Evolutionary conservation across 1,140 invertebrate species (phyloP).

Genomic region (Leptinotarsa defecta): DNA sequence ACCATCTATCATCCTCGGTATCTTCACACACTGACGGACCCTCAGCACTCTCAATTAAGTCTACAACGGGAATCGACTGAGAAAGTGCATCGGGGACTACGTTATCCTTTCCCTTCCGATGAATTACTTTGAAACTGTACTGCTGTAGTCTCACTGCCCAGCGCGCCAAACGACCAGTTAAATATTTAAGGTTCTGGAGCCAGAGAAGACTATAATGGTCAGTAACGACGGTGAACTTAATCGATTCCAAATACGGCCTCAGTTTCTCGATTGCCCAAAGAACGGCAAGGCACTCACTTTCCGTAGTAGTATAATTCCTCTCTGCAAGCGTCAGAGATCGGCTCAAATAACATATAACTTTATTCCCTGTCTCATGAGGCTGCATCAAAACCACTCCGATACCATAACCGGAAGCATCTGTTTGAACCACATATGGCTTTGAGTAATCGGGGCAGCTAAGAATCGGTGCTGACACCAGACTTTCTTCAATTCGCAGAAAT

Average conservation of each 20-base stretch:
- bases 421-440: slow-evolving; percentile 50
- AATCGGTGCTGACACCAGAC: slow-evolving; percentile 40
- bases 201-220: slow-evolving; percentile 58
- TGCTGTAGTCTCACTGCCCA: slow-evolving; percentile 50
- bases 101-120: background rate
- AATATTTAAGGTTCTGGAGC: slow-evolving; percentile 56
- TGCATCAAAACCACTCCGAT: slow-evolving; percentile 49
- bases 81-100: slow-evolving; percentile 20
- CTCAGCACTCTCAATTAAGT: slow-evolving; percentile 30
- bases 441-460: slow-evolving; percentile 48
- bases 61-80: background rate
- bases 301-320: slow-evolving; percentile 55
- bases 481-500: slow-evolving; percentile 49
- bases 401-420: slow-evolving; percentile 51
- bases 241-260: slow-evolving; percentile 55
- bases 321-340: slow-evolving; percentile 52
- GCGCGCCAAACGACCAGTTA: slow-evolving; percentile 53
- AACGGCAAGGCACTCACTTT: slow-evolving; percentile 59
- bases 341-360: slow-evolving; percentile 45
- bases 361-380: background rate
- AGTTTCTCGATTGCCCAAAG: slow-evolving; percentile 56
- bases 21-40: background rate
- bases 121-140: background rate
- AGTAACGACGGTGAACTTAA: slow-evolving; percentile 56
- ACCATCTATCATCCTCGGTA: background rate